Evolutionary conservation across 2,888 invertebrate species (phyloP).

Genomic region (Alloplasta piceator): DNA sequence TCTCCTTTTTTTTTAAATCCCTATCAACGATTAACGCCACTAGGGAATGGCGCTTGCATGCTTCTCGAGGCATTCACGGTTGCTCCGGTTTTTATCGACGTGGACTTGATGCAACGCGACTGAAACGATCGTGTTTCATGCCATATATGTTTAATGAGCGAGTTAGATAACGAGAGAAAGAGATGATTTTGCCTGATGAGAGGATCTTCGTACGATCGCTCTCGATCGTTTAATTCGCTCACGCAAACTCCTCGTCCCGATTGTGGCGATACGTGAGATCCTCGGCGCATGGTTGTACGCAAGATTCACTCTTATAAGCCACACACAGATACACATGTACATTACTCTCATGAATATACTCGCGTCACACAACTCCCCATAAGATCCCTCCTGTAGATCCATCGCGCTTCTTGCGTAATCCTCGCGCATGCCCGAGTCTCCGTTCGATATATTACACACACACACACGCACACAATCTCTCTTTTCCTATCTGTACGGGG

Average conservation of each 20-base stretch:
- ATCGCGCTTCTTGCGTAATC: slow-evolving; percentile 55
- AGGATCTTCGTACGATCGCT: slow-evolving; percentile 49
- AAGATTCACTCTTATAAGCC: slow-evolving; percentile 58
- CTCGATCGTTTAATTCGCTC: slow-evolving; percentile 55
- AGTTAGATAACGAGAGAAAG: slow-evolving; percentile 24
- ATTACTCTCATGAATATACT: slow-evolving; percentile 51
- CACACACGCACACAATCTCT: slow-evolving; percentile 45
- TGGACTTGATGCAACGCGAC: background rate
- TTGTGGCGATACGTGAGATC: slow-evolving; percentile 51
- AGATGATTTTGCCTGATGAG: slow-evolving; percentile 35
- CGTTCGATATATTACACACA: too few relatives aligned
- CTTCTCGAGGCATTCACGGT: background rate
- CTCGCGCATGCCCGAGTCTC: slow-evolving; percentile 33
- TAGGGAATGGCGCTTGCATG: too few relatives aligned
- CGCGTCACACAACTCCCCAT: slow-evolving; percentile 39
- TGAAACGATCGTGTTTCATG: slow-evolving; percentile 18
- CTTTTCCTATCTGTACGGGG: slow-evolving; percentile 53
- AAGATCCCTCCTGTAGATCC: slow-evolving; percentile 25
- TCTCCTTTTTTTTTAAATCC: too few relatives aligned
- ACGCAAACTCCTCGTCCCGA: slow-evolving; percentile 51
- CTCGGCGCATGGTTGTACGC: slow-evolving; percentile 1
- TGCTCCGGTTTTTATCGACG: slow-evolving; percentile 13
- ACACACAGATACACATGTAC: slow-evolving; percentile 12
- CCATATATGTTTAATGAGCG: background rate
- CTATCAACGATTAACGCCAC: too few relatives aligned